phyloP scores from a whole-genome alignment of 2,797 vertebrate species.

The Macropodus opercularis region DNA sequence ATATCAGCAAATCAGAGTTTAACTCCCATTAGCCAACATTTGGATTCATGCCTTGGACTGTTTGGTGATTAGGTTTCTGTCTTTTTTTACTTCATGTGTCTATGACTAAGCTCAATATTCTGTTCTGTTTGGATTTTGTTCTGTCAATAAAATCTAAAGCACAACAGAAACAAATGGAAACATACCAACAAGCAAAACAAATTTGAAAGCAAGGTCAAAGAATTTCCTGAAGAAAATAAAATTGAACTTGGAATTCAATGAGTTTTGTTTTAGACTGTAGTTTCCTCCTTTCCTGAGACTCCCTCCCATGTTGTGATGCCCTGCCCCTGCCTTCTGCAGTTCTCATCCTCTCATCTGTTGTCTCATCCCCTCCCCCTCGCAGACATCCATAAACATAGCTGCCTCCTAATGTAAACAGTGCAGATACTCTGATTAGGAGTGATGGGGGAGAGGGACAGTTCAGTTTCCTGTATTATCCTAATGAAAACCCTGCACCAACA shows the following conservation, averaged over 20 bases:
- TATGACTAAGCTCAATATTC: not conserved
- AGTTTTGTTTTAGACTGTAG: not conserved
- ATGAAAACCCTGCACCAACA: slow-evolving; percentile 8
- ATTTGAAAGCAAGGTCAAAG: not conserved
- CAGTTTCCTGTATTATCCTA: slow-evolving; percentile 13
- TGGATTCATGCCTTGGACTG: too few species aligned
- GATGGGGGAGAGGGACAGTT: slow-evolving; percentile 26
- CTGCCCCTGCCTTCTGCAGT: slow-evolving; percentile 25
- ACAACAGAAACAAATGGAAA: not conserved
- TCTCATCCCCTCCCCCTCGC: slow-evolving; percentile 53
- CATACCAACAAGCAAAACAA: not conserved
- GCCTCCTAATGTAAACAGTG: slow-evolving; percentile 70
- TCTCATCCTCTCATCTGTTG: slow-evolving; percentile 41
- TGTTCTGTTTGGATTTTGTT: not conserved
- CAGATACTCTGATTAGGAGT: slow-evolving; percentile 26
- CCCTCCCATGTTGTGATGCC: not conserved
- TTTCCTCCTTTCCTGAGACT: not conserved
- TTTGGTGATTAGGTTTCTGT: too few species aligned
- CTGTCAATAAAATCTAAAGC: not conserved
- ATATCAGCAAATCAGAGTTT: not conserved
- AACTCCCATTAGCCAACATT: too few species aligned
- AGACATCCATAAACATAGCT: slow-evolving; percentile 67
- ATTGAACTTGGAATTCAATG: too few species aligned
- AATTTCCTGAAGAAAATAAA: too few species aligned
- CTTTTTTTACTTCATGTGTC: not conserved